Conservation (phyloP, 2,797 vertebrate genomes). For the Notolabrus celidotus region DNA sequence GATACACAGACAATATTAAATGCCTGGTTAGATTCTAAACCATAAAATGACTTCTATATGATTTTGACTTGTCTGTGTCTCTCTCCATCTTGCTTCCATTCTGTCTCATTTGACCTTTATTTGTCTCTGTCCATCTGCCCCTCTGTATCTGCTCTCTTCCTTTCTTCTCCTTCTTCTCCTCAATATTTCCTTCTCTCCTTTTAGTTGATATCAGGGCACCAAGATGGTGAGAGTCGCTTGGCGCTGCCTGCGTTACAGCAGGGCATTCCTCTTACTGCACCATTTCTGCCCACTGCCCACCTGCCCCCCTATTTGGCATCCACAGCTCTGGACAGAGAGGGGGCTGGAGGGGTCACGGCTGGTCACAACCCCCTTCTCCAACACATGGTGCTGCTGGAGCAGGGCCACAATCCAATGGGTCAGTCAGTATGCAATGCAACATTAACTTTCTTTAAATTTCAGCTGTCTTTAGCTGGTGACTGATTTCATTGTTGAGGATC, state of each 20-base stretch:
- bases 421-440: constrained; percentile 79
- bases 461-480: constrained; percentile 1
- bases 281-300: constrained; percentile 91
- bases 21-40: neutral
- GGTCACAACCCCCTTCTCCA: constrained; percentile 93
- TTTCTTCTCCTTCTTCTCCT: constrained; percentile 26
- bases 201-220: constrained; percentile 89
- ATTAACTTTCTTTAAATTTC: constrained; percentile 21
- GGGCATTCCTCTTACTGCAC: constrained; percentile 87
- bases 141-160: neutral
- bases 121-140: constrained; percentile 25
- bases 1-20: neutral
- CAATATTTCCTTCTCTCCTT: neutral
- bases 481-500: neutral
- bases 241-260: constrained; percentile 89
- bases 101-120: constrained; percentile 51
- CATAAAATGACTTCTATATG: neutral
- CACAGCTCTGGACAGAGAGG: constrained; percentile 89
- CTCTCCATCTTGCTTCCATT: constrained; percentile 38
- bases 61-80: neutral
- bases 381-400: constrained; percentile 96
- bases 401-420: constrained; percentile 92
- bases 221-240: constrained; percentile 90
- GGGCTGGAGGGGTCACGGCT: constrained; percentile 71
- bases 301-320: constrained; percentile 93